Conservation (phyloP, 2,113 vertebrate genomes). For the Recurvirostra avosetta region DNA sequence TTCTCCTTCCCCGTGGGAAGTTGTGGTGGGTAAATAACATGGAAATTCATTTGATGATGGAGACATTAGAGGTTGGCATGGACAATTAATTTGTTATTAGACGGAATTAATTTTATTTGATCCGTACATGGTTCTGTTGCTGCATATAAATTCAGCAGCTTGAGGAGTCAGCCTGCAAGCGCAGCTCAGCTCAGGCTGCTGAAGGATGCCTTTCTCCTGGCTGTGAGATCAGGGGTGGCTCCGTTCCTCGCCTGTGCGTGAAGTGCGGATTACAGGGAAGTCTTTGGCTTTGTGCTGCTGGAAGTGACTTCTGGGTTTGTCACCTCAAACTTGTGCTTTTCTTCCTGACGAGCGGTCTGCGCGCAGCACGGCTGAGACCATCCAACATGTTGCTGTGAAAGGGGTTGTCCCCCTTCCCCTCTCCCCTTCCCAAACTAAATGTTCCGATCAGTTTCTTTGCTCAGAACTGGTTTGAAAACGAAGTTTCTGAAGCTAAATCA, state of each 20-base stretch:
- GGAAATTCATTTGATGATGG: conserved; percentile 62
- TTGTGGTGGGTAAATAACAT: conserved; percentile 62
- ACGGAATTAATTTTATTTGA: conserved; percentile 67
- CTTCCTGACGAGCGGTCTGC: not conserved
- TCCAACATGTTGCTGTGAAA: fast-evolving
- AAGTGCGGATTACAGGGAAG: not conserved
- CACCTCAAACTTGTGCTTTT: not conserved
- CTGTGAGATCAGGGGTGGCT: not conserved
- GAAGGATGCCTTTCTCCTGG: not conserved
- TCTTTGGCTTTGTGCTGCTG: not conserved
- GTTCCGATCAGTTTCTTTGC: not conserved
- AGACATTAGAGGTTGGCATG: conserved; percentile 64
- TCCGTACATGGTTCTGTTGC: conserved; percentile 48
- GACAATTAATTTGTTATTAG: conserved; percentile 70
- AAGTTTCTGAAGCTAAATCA: not conserved
- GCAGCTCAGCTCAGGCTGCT: not conserved
- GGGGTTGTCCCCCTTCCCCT: not conserved
- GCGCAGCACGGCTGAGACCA: not conserved
- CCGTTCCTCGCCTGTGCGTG: not conserved
- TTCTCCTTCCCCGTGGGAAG: conserved; percentile 48
- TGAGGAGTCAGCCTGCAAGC: not conserved
- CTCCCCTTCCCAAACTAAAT: not conserved
- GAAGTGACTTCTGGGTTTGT: not conserved
- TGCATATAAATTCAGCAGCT: conserved; percentile 39
- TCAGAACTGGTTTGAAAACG: not conserved